Evolutionary conservation across 2,797 vertebrate genomes (phyloP).

Genomic region (Siniperca scherzeri): DNA sequence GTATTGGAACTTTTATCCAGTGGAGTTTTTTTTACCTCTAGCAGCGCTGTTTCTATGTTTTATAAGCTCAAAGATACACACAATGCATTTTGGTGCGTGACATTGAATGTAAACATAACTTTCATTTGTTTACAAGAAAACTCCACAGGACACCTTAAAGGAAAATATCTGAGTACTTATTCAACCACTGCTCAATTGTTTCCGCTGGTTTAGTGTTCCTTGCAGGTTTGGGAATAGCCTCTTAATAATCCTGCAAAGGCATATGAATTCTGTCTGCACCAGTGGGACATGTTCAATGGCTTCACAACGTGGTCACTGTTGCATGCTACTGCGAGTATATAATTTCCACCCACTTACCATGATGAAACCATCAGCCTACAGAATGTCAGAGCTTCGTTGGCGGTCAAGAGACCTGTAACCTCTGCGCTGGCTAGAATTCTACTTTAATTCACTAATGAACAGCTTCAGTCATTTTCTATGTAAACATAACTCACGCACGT

Average conservation of each 20-base stretch:
- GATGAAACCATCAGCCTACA: constrained; percentile 56
- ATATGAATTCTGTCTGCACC: constrained; percentile 51
- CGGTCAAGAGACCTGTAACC: constrained; percentile 52
- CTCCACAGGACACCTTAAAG: neutral
- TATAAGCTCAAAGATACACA: neutral
- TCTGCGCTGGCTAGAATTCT: constrained; percentile 31
- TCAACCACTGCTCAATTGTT: constrained; percentile 16
- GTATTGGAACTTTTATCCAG: neutral
- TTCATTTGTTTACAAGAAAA: constrained; percentile 14
- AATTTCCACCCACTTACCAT: constrained; percentile 55
- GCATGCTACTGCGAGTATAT: constrained; percentile 36
- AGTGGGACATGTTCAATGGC: constrained; percentile 30
- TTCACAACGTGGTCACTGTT: constrained; percentile 55
- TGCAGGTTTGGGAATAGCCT: constrained; percentile 37
- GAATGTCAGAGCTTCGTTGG: constrained; percentile 41
- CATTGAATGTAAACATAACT: neutral
- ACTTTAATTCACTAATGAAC: constrained; percentile 68
- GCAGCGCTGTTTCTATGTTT: neutral
- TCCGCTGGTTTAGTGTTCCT: constrained; percentile 13
- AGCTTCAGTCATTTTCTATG: constrained; percentile 6
- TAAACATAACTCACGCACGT: constrained; percentile 60
- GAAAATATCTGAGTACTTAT: neutral
- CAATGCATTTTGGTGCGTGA: neutral
- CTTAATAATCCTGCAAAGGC: constrained; percentile 52
- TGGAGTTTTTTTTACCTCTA: neutral